Evolutionary conservation across 2,113 vertebrate genomes (phyloP).

Genomic region (Pimephales promelas): DNA sequence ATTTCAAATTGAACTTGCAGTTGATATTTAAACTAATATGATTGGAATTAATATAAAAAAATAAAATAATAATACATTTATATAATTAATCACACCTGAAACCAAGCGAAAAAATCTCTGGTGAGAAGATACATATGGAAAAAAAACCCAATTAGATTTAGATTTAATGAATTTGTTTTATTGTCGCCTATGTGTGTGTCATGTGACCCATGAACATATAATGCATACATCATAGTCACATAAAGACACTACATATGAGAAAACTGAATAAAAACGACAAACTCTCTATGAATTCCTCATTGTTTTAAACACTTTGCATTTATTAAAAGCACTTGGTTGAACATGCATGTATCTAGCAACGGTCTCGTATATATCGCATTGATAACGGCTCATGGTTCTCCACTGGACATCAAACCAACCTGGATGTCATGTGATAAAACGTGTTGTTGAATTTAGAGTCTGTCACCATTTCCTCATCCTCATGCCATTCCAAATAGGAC

Average conservation of each 20-base stretch:
- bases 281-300: not conserved
- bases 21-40: not conserved
- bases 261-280: not conserved
- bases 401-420: too few relatives aligned
- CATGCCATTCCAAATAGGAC: too few relatives aligned
- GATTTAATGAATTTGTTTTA: too few relatives aligned
- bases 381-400: too few relatives aligned
- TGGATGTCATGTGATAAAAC: slow-evolving; percentile 52
- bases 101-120: not conserved
- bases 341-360: not conserved
- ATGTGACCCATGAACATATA: not conserved
- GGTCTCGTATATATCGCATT: not conserved
- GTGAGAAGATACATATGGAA: not conserved
- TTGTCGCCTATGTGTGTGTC: too few relatives aligned
- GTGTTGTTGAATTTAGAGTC: slow-evolving; percentile 56
- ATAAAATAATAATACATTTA: too few relatives aligned
- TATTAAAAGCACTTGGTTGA: not conserved
- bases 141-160: too few relatives aligned
- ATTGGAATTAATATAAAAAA: too few relatives aligned
- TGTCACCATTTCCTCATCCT: not conserved
- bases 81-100: not conserved
- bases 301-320: not conserved
- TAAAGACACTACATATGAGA: not conserved
- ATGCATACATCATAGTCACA: not conserved
- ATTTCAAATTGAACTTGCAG: too few relatives aligned